These are phyloP conservation scores for Noctua janthina DNA, from an alignment of 2,888 invertebrate genomes.

Conservation along the genomic window DNA sequence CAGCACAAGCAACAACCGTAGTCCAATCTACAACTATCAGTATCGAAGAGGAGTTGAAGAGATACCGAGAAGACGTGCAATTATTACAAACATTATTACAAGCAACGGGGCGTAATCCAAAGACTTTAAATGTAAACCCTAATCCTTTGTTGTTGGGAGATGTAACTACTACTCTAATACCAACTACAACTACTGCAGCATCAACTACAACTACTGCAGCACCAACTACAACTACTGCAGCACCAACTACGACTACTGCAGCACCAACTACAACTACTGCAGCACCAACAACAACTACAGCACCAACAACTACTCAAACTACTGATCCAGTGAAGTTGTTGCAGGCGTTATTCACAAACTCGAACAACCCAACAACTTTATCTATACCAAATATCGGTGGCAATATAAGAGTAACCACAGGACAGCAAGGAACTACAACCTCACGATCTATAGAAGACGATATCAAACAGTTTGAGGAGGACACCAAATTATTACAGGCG, in stretches of 20 bases:
- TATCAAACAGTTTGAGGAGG: constrained; percentile 86
- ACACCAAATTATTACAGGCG: constrained; percentile 85
- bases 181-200: constrained; percentile 64
- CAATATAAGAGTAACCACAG: constrained; percentile 67
- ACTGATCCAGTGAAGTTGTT: constrained; percentile 79
- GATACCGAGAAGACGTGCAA: constrained; percentile 80
- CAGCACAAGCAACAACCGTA: constrained; percentile 66
- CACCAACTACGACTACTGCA: constrained; percentile 67
- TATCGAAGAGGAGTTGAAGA: constrained; percentile 76
- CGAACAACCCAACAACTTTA: constrained; percentile 72
- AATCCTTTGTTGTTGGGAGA: constrained; percentile 67
- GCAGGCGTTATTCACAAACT: constrained; percentile 80
- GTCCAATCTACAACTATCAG: constrained; percentile 70
- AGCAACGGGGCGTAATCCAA: constrained; percentile 84
- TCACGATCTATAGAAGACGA: constrained; percentile 85
- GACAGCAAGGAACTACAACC: constrained; percentile 76
- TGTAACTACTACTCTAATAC: constrained; percentile 66
- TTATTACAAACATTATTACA: constrained; percentile 76
- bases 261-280: constrained; percentile 65
- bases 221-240: constrained; percentile 64
- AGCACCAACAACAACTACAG: constrained; percentile 60
- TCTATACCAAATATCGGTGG: constrained; percentile 69
- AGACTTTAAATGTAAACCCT: constrained; percentile 74
- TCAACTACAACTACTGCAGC: constrained; percentile 66
- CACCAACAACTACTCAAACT: constrained; percentile 62